These are phyloP conservation scores for Lithophane socia DNA, from an alignment of 2,888 invertebrate species.

Conservation along the genomic window DNA sequence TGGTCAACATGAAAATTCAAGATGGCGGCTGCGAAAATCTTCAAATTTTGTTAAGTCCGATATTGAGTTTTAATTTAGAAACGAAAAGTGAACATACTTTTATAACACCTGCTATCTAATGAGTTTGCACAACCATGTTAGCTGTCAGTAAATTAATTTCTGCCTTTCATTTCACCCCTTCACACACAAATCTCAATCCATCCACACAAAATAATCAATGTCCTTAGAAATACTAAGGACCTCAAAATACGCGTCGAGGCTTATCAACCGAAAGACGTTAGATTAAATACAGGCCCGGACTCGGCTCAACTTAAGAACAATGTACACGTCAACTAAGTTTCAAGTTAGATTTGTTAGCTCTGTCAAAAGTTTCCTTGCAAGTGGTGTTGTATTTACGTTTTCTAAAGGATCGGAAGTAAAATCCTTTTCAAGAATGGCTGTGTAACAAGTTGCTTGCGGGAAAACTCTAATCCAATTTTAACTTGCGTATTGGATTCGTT, in stretches of 20 bases:
- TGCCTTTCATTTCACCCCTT: neutral
- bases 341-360: conserved; percentile 58
- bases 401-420: conserved; percentile 46
- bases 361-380: conserved; percentile 54
- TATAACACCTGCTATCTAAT: neutral
- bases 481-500: conserved; percentile 43
- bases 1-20: too few species aligned
- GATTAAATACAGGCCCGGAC: conserved; percentile 58
- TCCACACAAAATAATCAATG: conserved; percentile 27
- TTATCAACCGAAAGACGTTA: conserved; percentile 49
- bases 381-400: conserved; percentile 57
- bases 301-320: conserved; percentile 43
- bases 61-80: neutral
- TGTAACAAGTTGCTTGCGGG: conserved; percentile 54
- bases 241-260: conserved; percentile 36
- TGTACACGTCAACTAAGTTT: conserved; percentile 50
- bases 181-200: conserved; percentile 7
- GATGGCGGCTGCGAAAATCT: too few species aligned
- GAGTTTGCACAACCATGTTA: neutral
- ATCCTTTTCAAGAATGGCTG: conserved; percentile 44
- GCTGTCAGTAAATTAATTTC: neutral
- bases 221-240: conserved; percentile 12
- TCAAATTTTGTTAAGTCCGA: neutral
- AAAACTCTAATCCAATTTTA: conserved; percentile 55
- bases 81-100: neutral